A percentile compares a stretch with the other conserved stretches of the same genome.
Conservation (phyloP, 2,797 vertebrate genomes). For the Gymnothorax reevesii region DNA sequence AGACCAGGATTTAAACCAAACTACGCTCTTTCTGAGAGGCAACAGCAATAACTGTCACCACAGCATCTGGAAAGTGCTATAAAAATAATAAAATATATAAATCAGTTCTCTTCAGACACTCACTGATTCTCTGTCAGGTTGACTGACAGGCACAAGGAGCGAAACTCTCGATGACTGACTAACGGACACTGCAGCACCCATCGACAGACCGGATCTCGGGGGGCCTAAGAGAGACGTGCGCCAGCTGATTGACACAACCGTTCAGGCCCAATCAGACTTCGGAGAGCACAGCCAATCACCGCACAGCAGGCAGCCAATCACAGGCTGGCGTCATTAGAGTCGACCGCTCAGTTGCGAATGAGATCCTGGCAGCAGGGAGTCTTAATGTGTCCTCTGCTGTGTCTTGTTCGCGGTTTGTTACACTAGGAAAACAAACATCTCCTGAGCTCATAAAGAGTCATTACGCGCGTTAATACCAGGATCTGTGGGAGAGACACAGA, state of each 20-base stretch:
- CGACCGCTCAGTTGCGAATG: not conserved
- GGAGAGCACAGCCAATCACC: slow-evolving; percentile 53
- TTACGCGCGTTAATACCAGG: slow-evolving; percentile 37
- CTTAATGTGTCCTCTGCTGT: not conserved
- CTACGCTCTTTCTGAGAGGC: too few relatives aligned
- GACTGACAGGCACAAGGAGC: not conserved
- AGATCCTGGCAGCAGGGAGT: slow-evolving; percentile 22
- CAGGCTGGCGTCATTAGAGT: slow-evolving; percentile 11
- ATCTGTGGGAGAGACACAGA: slow-evolving; percentile 18
- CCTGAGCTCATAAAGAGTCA: slow-evolving; percentile 40
- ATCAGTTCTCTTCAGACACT: not conserved
- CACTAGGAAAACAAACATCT: slow-evolving; percentile 44
- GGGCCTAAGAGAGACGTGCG: not conserved
- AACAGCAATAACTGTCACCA: not conserved
- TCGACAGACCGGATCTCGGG: not conserved
- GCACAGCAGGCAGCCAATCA: slow-evolving; percentile 51
- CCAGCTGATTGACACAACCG: not conserved
- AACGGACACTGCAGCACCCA: not conserved
- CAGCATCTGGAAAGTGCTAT: not conserved
- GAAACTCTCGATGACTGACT: not conserved
- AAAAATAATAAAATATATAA: not conserved
- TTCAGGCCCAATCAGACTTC: slow-evolving; percentile 42
- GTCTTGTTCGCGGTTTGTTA: not conserved
- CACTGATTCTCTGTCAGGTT: not conserved
- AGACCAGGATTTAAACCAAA: too few relatives aligned